Evolutionary conservation across 2,888 invertebrate genomes (phyloP).

Genomic region (Heliconius ethilla): DNA sequence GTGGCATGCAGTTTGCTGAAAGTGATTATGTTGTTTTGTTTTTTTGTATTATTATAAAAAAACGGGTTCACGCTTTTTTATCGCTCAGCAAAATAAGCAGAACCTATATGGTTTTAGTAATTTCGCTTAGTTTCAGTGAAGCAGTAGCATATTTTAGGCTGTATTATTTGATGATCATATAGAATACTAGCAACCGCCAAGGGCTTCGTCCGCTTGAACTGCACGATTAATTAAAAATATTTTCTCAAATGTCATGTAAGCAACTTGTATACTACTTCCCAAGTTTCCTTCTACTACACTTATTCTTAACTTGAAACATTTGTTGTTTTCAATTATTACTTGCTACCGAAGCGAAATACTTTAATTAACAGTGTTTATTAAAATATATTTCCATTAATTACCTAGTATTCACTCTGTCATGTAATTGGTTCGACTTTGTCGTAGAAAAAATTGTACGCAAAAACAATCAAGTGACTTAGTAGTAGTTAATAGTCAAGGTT

Average conservation of each 20-base stretch:
- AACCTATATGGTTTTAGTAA: not conserved
- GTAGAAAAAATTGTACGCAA: conserved; percentile 11
- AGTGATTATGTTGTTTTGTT: not conserved
- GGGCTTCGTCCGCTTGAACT: no score
- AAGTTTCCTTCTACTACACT: not conserved
- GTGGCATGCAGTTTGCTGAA: conserved; percentile 52
- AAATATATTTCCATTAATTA: conserved; percentile 18
- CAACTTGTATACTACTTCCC: not conserved
- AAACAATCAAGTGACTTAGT: not conserved
- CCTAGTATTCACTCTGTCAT: not conserved
- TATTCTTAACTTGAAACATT: not conserved
- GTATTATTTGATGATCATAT: not conserved
- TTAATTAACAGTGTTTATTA: conserved; percentile 20
- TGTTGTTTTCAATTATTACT: conserved; percentile 7
- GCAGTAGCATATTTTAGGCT: not conserved
- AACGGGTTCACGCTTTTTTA: no score
- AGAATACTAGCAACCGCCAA: not conserved
- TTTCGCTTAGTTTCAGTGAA: not conserved
- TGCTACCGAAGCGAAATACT: not conserved
- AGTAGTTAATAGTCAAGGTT: not conserved
- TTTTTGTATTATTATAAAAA: no score
- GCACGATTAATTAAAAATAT: not conserved
- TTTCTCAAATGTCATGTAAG: not conserved
- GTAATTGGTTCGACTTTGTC: conserved; percentile 13
- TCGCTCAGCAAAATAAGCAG: no score